These are phyloP conservation scores for Centrocercus urophasianus DNA, from an alignment of 2,113 vertebrate genomes.

Conservation along the genomic window DNA sequence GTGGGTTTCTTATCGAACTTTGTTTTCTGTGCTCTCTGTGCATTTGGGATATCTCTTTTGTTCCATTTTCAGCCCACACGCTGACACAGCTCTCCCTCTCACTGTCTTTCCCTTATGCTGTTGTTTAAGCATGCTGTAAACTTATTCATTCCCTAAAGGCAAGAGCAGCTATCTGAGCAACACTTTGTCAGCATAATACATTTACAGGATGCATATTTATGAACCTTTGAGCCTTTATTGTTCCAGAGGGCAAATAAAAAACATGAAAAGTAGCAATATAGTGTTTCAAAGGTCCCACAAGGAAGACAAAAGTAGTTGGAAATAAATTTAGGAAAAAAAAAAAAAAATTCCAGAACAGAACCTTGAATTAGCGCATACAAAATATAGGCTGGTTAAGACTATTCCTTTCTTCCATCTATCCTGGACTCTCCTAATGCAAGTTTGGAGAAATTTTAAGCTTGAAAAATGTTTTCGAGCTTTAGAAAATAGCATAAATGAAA, in stretches of 20 bases:
- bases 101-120: conserved; percentile 21
- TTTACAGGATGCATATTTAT: conserved; percentile 90
- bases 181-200: conserved; percentile 88
- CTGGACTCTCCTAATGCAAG: not conserved
- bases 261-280: conserved; percentile 88
- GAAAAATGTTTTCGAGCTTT: conserved; percentile 62
- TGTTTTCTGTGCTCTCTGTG: not conserved
- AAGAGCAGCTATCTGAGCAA: conserved; percentile 81
- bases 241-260: conserved; percentile 89
- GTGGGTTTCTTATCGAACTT: not conserved
- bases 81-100: conserved; percentile 64
- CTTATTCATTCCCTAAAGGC: conserved; percentile 82
- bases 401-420: conserved; percentile 4
- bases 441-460: conserved; percentile 65
- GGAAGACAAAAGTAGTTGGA: conserved; percentile 85
- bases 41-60: conserved; percentile 37
- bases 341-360: conserved; percentile 69
- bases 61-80: conserved; percentile 59
- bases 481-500: conserved; percentile 26
- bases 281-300: conserved; percentile 86
- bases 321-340: conserved; percentile 78
- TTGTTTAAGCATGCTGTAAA: conserved; percentile 84
- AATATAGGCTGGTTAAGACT: conserved; percentile 25
- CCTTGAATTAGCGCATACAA: conserved; percentile 62
- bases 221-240: conserved; percentile 88